Conservation (phyloP, 53 echinoderm and acorn worm genomes). For the Glandiceps talaboti region DNA sequence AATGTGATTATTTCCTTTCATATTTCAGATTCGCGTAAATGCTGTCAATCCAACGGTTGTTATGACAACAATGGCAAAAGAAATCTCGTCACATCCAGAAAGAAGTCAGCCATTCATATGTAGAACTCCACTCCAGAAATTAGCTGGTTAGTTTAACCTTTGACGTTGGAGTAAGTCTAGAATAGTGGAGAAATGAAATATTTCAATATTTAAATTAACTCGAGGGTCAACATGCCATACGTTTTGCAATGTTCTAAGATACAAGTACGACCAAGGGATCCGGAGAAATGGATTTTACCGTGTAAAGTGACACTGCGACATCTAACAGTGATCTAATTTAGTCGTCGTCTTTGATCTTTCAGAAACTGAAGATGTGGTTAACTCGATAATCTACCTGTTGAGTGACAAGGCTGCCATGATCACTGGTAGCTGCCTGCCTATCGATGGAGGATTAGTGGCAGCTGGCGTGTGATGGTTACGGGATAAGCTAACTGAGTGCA, state of each 20-base stretch:
- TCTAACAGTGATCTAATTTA: too few relatives aligned
- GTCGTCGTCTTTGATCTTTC: too few relatives aligned
- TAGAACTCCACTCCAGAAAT: constrained; percentile 63
- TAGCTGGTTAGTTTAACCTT: too few relatives aligned
- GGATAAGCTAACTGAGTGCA: too few relatives aligned
- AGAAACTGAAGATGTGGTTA: constrained; percentile 67
- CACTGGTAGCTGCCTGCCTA: constrained; percentile 47
- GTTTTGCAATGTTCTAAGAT: too few relatives aligned
- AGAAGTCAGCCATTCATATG: constrained; percentile 28
- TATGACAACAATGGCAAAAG: constrained; percentile 35
- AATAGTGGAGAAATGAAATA: too few relatives aligned
- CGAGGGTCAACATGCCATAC: too few relatives aligned
- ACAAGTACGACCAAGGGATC: too few relatives aligned
- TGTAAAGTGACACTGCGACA: too few relatives aligned
- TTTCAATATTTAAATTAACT: too few relatives aligned
- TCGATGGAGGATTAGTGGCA: constrained; percentile 58
- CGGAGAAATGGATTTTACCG: too few relatives aligned
- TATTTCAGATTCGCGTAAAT: constrained; percentile 67
- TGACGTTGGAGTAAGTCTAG: too few relatives aligned
- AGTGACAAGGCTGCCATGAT: constrained; percentile 85
- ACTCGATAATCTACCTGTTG: constrained; percentile 66
- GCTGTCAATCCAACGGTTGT: constrained; percentile 71
- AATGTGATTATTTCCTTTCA: neutral
- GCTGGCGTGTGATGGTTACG: constrained; percentile 44
- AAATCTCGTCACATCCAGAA: constrained; percentile 41